Evolutionary conservation across 2,113 vertebrate species (phyloP).

Genomic region (Pelvicachromis taeniatus): DNA sequence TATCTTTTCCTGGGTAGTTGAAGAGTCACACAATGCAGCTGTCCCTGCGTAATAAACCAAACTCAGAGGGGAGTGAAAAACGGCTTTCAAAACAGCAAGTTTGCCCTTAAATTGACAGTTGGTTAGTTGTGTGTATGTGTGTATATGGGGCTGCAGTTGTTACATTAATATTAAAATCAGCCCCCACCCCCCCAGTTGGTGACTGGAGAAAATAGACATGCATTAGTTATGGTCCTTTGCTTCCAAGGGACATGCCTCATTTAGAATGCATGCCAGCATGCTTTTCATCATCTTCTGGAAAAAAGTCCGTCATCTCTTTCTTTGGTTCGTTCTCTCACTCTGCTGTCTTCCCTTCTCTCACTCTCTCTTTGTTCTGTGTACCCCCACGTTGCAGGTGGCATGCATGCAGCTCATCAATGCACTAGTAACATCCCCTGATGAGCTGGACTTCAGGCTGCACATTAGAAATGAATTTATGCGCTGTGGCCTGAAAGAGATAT

Average conservation of each 20-base stretch:
- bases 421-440: slow-evolving; percentile 95
- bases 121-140: slow-evolving; percentile 43
- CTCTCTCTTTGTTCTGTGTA: slow-evolving; percentile 21
- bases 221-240: slow-evolving; percentile 67
- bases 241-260: slow-evolving; percentile 54
- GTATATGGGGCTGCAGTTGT: slow-evolving; percentile 48
- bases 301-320: slow-evolving; percentile 23
- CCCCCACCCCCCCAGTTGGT: slow-evolving; percentile 34
- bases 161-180: slow-evolving; percentile 69
- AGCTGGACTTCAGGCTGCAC: slow-evolving; percentile 96
- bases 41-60: slow-evolving; percentile 42
- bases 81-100: slow-evolving; percentile 46
- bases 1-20: slow-evolving; percentile 29
- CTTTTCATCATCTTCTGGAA: slow-evolving; percentile 53
- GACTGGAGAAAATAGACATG: slow-evolving; percentile 65
- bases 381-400: slow-evolving; percentile 82
- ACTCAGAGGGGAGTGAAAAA: slow-evolving; percentile 41
- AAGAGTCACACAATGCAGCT: slow-evolving; percentile 40
- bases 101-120: slow-evolving; percentile 63
- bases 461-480: slow-evolving; percentile 99
- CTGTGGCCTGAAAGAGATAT: slow-evolving; percentile 91
- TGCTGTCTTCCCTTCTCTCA: background rate
- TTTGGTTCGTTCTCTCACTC: background rate
- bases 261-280: slow-evolving; percentile 48
- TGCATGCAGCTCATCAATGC: slow-evolving; percentile 99